Conservation (phyloP, 2,797 vertebrate species). For the Parotocinclus haroldoi region DNA sequence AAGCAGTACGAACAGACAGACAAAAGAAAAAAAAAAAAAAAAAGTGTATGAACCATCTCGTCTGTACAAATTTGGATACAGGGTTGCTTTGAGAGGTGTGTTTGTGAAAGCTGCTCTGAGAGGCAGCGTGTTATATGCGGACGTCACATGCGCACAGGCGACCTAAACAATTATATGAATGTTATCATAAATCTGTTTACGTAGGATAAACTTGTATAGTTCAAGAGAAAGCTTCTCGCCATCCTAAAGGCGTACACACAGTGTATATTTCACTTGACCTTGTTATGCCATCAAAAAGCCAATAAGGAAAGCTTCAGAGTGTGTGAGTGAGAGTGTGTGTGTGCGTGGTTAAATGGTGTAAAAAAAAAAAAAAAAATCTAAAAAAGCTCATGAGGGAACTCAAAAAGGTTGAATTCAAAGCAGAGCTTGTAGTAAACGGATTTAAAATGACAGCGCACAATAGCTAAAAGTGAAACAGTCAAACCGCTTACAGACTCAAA, state of each 20-base stretch:
- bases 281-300: neutral
- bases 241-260: neutral
- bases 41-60: neutral
- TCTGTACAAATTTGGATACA: slow-evolving; percentile 21
- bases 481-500: slow-evolving; percentile 18
- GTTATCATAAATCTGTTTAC: too few relatives aligned
- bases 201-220: neutral
- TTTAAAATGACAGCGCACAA: slow-evolving; percentile 11
- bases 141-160: too few relatives aligned
- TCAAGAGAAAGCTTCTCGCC: too few relatives aligned
- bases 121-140: too few relatives aligned
- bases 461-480: slow-evolving; percentile 22
- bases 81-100: slow-evolving; percentile 16
- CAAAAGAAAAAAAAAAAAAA: slow-evolving; percentile 1
- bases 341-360: too few relatives aligned
- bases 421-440: slow-evolving; percentile 11
- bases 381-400: too few relatives aligned
- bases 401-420: slow-evolving; percentile 6
- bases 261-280: slow-evolving; percentile 3
- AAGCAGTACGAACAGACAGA: neutral
- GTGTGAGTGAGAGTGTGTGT: too few relatives aligned
- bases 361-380: too few relatives aligned
- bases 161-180: too few relatives aligned
- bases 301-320: too few relatives aligned
- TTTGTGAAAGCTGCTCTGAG: neutral